Percentiles rank a stretch among this genome's conserved stretches.
These are phyloP conservation scores for Melospiza melodia DNA, from an alignment of 2,113 vertebrate genomes.

Conservation along the genomic window DNA sequence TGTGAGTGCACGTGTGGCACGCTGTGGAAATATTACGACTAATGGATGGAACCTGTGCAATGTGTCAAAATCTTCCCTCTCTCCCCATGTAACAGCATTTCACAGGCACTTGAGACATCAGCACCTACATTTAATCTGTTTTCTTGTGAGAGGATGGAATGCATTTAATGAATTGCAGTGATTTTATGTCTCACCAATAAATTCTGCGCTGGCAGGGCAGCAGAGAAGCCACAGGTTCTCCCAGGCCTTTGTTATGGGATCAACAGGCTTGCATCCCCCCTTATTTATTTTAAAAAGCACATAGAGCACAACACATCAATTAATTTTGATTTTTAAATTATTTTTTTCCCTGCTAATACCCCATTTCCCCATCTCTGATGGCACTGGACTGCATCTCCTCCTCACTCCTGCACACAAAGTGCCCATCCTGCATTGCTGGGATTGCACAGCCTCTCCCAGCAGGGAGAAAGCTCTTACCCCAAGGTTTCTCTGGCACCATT, in stretches of 20 bases:
- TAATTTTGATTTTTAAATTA: background rate
- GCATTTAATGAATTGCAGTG: background rate
- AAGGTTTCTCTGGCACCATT: background rate
- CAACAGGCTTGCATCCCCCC: accelerated
- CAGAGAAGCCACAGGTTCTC: background rate
- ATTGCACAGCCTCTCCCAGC: background rate
- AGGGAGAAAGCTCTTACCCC: background rate
- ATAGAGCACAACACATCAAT: accelerated
- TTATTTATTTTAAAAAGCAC: background rate
- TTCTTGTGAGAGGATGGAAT: background rate
- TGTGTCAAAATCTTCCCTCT: background rate
- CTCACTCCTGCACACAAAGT: accelerated
- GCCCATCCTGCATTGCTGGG: background rate
- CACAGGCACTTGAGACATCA: accelerated
- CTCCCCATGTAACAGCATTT: background rate
- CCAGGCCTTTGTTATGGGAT: accelerated
- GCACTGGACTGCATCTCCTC: background rate
- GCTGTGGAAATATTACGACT: background rate
- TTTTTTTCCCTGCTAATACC: too few relatives aligned
- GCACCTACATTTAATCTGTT: background rate
- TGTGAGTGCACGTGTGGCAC: accelerated
- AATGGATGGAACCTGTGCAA: background rate
- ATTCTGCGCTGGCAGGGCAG: accelerated
- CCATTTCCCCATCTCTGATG: background rate
- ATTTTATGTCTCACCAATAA: background rate